These are phyloP conservation scores for Sarcophilus harrisii DNA, from an alignment of 2,797 vertebrate species.

Conservation along the genomic window DNA sequence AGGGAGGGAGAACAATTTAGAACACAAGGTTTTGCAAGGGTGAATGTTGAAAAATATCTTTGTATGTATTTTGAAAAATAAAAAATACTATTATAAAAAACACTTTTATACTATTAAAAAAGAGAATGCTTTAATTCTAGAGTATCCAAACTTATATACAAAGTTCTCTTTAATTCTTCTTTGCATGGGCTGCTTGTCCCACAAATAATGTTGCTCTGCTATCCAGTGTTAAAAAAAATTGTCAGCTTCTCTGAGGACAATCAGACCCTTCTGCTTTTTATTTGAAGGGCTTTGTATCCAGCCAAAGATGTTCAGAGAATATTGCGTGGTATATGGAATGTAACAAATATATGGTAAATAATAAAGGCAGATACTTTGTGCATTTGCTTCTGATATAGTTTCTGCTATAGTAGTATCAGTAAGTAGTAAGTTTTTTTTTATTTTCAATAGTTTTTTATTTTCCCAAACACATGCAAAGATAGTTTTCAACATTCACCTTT, in stretches of 20 bases:
- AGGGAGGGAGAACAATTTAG: no score
- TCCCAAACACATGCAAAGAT: no score
- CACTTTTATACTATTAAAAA: background rate
- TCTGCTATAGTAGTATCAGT: background rate
- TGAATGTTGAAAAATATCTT: no score
- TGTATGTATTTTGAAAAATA: no score
- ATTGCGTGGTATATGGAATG: background rate
- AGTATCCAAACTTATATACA: slow-evolving; percentile 34
- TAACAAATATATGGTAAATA: background rate
- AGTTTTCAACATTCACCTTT: no score
- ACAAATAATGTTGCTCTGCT: background rate
- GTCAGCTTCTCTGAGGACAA: slow-evolving; percentile 46
- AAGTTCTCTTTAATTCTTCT: slow-evolving; percentile 49
- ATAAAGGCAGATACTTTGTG: slow-evolving; percentile 36
- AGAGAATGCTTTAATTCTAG: slow-evolving; percentile 53
- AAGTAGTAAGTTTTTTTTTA: no score
- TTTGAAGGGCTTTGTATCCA: background rate
- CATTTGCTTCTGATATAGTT: background rate
- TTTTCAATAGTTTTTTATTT: no score
- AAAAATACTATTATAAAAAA: no score
- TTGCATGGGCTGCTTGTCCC: slow-evolving; percentile 12
- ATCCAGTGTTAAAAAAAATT: slow-evolving; percentile 42
- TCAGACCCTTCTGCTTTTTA: slow-evolving; percentile 4
- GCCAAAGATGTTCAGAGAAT: slow-evolving; percentile 20
- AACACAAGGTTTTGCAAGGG: no score